A percentile compares a stretch with the other conserved stretches of the same genome.
phyloP scores from a whole-genome alignment of 2,797 vertebrate genomes.

The Chrosomus eos region DNA sequence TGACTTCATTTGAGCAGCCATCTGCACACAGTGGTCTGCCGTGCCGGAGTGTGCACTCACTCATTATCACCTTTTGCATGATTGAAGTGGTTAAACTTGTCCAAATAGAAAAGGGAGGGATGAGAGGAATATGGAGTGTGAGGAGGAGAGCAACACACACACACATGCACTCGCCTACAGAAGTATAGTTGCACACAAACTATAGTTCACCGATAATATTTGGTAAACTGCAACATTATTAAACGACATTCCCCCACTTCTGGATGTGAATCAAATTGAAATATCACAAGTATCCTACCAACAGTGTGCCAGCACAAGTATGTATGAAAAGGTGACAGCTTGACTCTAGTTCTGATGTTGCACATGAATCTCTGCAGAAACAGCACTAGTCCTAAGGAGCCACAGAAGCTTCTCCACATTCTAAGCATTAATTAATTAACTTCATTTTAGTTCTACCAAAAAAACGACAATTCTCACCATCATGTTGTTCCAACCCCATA shows the following conservation, averaged over 20 bases:
- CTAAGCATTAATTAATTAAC: slow-evolving; percentile 15
- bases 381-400: background rate
- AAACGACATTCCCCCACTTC: slow-evolving; percentile 11
- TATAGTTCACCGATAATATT: slow-evolving; percentile 6
- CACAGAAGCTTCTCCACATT: background rate
- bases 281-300: background rate
- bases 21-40: slow-evolving; percentile 49
- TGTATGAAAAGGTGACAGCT: slow-evolving; percentile 7
- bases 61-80: slow-evolving; percentile 43
- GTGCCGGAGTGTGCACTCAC: slow-evolving; percentile 37
- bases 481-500: background rate
- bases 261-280: slow-evolving; percentile 35
- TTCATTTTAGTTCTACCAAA: background rate
- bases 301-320: slow-evolving; percentile 14
- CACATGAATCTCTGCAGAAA: slow-evolving; percentile 14
- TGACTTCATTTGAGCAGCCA: slow-evolving; percentile 59
- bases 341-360: slow-evolving; percentile 17
- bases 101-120: slow-evolving; percentile 17
- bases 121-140: background rate
- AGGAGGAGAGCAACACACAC: slow-evolving; percentile 1
- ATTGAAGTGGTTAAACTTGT: slow-evolving; percentile 50
- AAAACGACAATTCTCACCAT: background rate
- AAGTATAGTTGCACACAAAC: background rate
- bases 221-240: slow-evolving; percentile 34
- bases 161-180: background rate